phyloP scores from a whole-genome alignment of 1,140 invertebrate species.

The Euwallacea similis region DNA sequence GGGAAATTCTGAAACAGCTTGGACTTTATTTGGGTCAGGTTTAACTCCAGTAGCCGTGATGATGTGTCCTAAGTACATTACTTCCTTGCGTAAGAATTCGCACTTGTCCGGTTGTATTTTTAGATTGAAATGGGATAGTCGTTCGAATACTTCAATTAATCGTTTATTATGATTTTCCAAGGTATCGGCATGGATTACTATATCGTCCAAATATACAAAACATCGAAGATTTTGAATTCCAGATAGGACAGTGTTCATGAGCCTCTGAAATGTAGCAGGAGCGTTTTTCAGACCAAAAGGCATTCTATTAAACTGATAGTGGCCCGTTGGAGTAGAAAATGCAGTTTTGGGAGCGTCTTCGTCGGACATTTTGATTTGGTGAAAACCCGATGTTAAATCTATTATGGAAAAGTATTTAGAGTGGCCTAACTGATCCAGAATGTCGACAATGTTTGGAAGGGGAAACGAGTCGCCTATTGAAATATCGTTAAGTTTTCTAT shows the following conservation, averaged over 20 bases:
- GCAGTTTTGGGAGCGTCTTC: constrained; percentile 45
- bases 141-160: constrained; percentile 28
- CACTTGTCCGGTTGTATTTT: constrained; percentile 44
- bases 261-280: constrained; percentile 27
- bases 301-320: constrained; percentile 27
- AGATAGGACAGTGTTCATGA: constrained; percentile 30
- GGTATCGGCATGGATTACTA: constrained; percentile 20
- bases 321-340: constrained; percentile 46
- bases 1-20: constrained; percentile 40
- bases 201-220: constrained; percentile 33
- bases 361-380: constrained; percentile 13
- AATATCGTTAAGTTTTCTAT: constrained; percentile 52
- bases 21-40: constrained; percentile 43
- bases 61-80: constrained; percentile 54
- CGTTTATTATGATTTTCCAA: constrained; percentile 15
- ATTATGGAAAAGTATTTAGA: constrained; percentile 51
- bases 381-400: constrained; percentile 46
- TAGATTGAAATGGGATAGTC: constrained; percentile 27
- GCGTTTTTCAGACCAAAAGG: constrained; percentile 32
- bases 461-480: constrained; percentile 56
- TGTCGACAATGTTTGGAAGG: constrained; percentile 54
- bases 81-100: constrained; percentile 53
- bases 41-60: constrained; percentile 39
- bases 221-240: constrained; percentile 31
- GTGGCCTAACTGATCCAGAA: constrained; percentile 47